Evolutionary conservation across 2,888 invertebrate genomes (phyloP).

Genomic region (Vandiemenella viatica): DNA sequence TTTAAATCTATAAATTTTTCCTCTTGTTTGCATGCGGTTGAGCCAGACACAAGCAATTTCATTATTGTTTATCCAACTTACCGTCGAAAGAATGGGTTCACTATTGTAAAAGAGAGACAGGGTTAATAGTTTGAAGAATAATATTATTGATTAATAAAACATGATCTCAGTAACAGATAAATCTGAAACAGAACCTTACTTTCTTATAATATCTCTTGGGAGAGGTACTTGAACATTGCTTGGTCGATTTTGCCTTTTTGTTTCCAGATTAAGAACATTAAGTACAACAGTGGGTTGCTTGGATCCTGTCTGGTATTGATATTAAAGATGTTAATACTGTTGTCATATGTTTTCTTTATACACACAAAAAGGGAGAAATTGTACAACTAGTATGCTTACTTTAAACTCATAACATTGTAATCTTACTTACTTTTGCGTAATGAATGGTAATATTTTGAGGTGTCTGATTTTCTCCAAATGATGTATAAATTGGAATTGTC

Average conservation of each 20-base stretch:
- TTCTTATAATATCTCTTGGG: neutral
- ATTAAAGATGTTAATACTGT: too few species aligned
- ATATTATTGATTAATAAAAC: neutral
- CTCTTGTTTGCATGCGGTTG: neutral
- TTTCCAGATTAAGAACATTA: neutral
- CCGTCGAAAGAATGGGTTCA: neutral
- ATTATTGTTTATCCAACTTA: neutral
- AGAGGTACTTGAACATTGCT: neutral
- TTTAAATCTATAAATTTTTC: neutral
- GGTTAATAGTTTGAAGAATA: neutral
- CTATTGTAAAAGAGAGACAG: neutral
- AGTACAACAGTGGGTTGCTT: neutral
- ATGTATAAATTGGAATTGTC: conserved; percentile 60
- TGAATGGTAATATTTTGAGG: too few species aligned
- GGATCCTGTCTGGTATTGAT: neutral
- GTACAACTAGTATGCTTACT: too few species aligned
- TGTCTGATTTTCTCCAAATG: too few species aligned
- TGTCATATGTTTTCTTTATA: too few species aligned
- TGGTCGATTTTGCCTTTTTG: neutral
- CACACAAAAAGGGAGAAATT: too few species aligned
- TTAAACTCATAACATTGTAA: too few species aligned
- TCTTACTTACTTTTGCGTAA: too few species aligned
- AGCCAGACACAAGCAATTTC: neutral
- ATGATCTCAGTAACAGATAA: too few species aligned
- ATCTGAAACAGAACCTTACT: neutral